These are phyloP conservation scores for Xanthia icteritia DNA, from an alignment of 2,888 invertebrate species.

Conservation along the genomic window DNA sequence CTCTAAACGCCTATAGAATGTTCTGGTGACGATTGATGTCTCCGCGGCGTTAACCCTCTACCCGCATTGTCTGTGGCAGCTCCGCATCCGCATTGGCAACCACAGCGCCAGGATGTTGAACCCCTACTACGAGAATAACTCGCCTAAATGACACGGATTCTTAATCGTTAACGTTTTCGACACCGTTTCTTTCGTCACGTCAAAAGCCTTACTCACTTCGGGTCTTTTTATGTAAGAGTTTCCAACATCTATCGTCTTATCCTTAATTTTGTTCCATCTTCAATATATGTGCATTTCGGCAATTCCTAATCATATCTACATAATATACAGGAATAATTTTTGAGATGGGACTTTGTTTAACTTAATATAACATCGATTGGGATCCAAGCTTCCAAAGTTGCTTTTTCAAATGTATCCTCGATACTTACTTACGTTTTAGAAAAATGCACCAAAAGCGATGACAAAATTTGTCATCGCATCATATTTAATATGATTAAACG, in stretches of 20 bases:
- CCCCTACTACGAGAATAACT: constrained; percentile 69
- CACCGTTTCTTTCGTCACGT: constrained; percentile 23
- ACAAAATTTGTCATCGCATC: too few species aligned
- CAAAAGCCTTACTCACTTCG: constrained; percentile 9
- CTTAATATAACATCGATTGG: background rate
- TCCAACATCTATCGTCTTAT: background rate
- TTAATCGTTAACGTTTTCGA: constrained; percentile 42
- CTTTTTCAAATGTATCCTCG: background rate
- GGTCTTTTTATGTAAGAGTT: background rate
- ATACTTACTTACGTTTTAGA: background rate
- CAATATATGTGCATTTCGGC: background rate
- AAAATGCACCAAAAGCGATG: constrained; percentile 1
- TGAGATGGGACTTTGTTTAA: background rate
- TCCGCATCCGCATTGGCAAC: constrained; percentile 82
- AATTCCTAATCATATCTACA: background rate
- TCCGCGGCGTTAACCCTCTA: constrained; percentile 60
- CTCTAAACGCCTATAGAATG: constrained; percentile 59
- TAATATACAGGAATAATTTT: too few species aligned
- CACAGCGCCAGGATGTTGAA: constrained; percentile 65
- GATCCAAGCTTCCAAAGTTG: background rate
- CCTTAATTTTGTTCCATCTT: background rate
- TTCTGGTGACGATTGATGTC: constrained; percentile 58
- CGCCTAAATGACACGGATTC: constrained; percentile 64
- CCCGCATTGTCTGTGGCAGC: constrained; percentile 64
- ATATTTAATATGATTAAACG: background rate